These are phyloP conservation scores for Rhadina sibilatrix DNA, from an alignment of 2,113 vertebrate genomes.

Conservation along the genomic window DNA sequence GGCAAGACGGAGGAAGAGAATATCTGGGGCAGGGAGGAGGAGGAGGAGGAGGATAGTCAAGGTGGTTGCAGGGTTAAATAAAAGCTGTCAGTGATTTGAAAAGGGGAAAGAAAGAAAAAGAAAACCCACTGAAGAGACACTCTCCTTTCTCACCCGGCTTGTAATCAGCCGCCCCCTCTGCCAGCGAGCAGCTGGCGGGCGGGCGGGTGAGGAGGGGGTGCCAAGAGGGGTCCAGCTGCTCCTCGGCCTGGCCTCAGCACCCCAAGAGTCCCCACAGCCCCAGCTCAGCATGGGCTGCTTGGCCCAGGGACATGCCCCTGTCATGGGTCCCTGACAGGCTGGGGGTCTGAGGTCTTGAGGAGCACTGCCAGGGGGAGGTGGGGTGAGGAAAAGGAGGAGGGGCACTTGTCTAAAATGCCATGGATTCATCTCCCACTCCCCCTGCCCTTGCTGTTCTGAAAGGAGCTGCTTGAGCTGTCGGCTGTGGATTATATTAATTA, in stretches of 20 bases:
- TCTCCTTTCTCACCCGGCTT: conserved; percentile 30
- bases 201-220: conserved; percentile 33
- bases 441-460: neutral
- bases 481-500: conserved; percentile 55
- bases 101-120: conserved; percentile 17
- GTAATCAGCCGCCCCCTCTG: conserved; percentile 41
- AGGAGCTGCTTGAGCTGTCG: conserved; percentile 31
- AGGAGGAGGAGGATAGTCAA: neutral
- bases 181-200: neutral
- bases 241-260: neutral
- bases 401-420: conserved; percentile 20
- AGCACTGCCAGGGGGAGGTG: neutral
- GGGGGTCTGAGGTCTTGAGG: neutral
- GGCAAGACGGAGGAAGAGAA: neutral
- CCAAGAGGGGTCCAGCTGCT: conserved; percentile 47
- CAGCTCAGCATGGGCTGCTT: fast-evolving
- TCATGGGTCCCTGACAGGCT: neutral
- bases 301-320: fast-evolving
- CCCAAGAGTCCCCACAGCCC: neutral
- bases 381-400: neutral
- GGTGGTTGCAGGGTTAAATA: conserved; percentile 25
- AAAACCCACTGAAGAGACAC: neutral
- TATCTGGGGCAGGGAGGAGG: neutral
- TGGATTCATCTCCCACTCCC: neutral
- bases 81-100: conserved; percentile 34